phyloP scores from a whole-genome alignment of 2,113 vertebrate species.

The Colaptes auratus region DNA sequence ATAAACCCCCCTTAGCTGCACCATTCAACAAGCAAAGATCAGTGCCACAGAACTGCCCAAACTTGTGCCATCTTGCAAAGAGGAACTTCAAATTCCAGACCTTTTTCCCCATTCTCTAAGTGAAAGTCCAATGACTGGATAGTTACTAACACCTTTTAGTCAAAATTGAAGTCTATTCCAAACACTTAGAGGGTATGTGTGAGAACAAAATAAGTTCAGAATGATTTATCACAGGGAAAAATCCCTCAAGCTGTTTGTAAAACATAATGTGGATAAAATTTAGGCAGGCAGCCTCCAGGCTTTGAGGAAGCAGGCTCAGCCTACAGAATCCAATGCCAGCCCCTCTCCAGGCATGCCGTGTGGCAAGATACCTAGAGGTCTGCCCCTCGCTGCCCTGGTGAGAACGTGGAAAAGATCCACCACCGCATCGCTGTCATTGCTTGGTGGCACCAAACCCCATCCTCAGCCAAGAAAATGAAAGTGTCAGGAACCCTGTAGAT shows the following conservation, averaged over 20 bases:
- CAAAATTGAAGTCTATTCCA: background rate
- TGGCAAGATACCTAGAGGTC: background rate
- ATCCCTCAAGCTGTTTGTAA: background rate
- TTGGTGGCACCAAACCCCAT: background rate
- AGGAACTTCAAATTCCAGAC: background rate
- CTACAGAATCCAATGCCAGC: background rate
- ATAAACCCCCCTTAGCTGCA: accelerated
- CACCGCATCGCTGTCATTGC: accelerated
- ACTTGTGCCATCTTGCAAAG: background rate
- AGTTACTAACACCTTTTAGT: background rate
- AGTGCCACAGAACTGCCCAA: accelerated
- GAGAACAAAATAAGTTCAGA: background rate
- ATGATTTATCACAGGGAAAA: constrained; percentile 7
- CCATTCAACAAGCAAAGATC: background rate
- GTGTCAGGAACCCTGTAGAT: background rate
- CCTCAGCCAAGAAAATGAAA: background rate
- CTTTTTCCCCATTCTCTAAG: background rate
- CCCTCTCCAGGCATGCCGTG: background rate
- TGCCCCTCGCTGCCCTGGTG: accelerated
- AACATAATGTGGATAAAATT: background rate
- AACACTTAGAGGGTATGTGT: background rate
- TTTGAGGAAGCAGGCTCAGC: background rate
- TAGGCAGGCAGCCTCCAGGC: background rate
- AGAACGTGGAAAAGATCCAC: background rate
- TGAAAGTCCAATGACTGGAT: background rate